Conservation (phyloP, 2,797 vertebrate genomes). For the Nyctalus aviator region DNA sequence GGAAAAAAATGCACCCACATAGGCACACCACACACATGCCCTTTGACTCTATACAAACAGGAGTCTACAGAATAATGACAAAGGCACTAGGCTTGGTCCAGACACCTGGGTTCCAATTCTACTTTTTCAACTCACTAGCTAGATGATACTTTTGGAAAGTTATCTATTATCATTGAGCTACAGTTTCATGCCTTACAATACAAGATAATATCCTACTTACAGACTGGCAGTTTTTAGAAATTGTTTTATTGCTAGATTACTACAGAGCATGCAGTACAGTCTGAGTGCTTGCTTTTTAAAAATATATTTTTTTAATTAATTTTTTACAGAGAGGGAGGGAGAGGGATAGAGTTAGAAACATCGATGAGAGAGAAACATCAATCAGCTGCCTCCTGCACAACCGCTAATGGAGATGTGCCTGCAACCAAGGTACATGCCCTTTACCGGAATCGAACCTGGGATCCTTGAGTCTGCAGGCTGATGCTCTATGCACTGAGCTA, state of each 20-base stretch:
- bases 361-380: no score
- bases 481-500: no score
- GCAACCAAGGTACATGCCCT: no score
- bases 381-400: no score
- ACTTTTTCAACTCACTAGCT: not conserved
- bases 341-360: no score
- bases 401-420: no score
- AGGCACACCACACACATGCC: no score
- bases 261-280: not conserved
- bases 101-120: not conserved
- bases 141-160: not conserved
- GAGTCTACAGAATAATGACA: not conserved
- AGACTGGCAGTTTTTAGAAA: constrained; percentile 37
- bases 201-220: not conserved
- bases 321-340: no score
- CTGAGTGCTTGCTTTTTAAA: not conserved
- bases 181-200: not conserved
- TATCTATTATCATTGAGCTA: not conserved
- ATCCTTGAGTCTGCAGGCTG: no score
- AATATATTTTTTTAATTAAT: not conserved
- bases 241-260: not conserved
- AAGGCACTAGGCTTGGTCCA: not conserved
- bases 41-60: not conserved
- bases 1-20: not conserved
- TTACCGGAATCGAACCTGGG: no score